Percentiles rank a stretch among this genome's conserved stretches.
These are phyloP conservation scores for Trichomalopsis sarcophagae DNA, from an alignment of 1,140 invertebrate species.

Conservation along the genomic window DNA sequence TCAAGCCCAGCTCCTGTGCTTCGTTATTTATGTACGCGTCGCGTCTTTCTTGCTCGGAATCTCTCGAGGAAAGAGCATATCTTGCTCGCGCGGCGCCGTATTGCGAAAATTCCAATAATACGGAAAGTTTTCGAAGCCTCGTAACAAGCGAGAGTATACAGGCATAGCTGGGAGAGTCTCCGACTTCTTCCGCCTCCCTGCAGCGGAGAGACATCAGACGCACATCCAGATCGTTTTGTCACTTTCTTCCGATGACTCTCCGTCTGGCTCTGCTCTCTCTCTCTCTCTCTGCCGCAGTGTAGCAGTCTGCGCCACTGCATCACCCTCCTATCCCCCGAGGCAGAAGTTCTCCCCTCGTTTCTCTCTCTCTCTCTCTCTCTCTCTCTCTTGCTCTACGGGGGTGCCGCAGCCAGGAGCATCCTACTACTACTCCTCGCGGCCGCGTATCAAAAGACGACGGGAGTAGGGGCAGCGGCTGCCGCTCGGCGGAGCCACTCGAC, in stretches of 20 bases:
- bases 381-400: conserved; percentile 26
- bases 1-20: too few relatives aligned
- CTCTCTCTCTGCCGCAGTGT: background rate
- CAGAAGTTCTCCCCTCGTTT: conserved; percentile 54
- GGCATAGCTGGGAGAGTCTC: background rate
- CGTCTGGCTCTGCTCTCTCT: background rate
- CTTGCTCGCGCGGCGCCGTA: too few relatives aligned
- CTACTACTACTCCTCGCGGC: background rate
- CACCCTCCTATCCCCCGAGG: conserved; percentile 39
- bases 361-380: conserved; percentile 44
- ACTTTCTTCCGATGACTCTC: conserved; percentile 18
- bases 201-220: too few relatives aligned
- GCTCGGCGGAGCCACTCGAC: background rate
- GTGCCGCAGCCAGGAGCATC: background rate
- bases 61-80: too few relatives aligned
- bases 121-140: too few relatives aligned
- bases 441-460: background rate
- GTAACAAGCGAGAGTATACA: too few relatives aligned
- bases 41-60: too few relatives aligned
- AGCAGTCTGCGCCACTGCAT: background rate
- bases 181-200: background rate
- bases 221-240: background rate
- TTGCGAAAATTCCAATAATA: too few relatives aligned
- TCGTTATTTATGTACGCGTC: too few relatives aligned
- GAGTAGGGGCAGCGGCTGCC: background rate